These are phyloP conservation scores for Gryllus bimaculatus DNA, from an alignment of 1,140 invertebrate species.

Conservation along the genomic window DNA sequence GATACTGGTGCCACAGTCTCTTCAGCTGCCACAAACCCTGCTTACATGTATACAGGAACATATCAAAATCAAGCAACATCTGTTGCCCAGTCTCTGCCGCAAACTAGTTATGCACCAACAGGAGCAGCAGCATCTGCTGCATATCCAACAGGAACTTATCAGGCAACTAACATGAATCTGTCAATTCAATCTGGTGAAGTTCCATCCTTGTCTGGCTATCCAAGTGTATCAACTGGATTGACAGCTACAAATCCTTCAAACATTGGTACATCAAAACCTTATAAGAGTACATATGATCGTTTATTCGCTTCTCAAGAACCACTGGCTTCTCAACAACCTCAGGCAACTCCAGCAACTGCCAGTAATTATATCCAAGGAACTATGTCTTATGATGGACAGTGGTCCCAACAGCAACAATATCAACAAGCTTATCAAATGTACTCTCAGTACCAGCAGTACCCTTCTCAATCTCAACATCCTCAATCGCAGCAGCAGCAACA, in stretches of 20 bases:
- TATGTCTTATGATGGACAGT: neutral
- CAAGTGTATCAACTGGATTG: no score
- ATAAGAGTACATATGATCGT: neutral
- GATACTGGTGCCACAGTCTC: neutral
- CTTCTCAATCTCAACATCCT: neutral
- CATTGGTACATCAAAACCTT: neutral
- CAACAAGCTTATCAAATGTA: slow-evolving; percentile 15
- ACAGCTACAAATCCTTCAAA: neutral
- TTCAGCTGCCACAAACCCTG: neutral
- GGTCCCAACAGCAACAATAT: slow-evolving; percentile 15
- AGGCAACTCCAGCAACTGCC: neutral
- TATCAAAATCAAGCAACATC: neutral
- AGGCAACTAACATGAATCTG: neutral
- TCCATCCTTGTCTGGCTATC: no score
- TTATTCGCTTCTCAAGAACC: neutral
- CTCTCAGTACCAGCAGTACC: slow-evolving; percentile 7
- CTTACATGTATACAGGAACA: neutral
- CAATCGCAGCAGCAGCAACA: neutral
- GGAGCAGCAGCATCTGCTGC: neutral
- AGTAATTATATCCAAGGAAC: neutral
- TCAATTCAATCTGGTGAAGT: neutral
- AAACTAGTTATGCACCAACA: neutral
- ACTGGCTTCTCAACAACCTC: neutral
- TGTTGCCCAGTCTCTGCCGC: neutral
- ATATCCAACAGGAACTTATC: neutral